These are phyloP conservation scores for Cyrtodaria siliqua DNA, from an alignment of 2,888 invertebrate species.

Conservation along the genomic window DNA sequence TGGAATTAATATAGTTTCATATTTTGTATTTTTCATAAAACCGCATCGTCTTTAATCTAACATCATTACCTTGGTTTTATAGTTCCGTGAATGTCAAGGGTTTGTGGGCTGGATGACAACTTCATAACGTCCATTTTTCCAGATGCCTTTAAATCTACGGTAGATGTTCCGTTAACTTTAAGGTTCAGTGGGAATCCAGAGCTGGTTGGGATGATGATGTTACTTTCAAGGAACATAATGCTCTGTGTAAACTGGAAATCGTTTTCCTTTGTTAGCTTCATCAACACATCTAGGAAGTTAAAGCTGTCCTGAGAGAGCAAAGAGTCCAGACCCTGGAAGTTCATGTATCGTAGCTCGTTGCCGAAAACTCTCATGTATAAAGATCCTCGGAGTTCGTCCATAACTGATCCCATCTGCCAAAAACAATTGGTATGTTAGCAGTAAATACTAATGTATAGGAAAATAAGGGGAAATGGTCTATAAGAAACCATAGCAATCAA, in stretches of 20 bases:
- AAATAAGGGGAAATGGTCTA: not conserved
- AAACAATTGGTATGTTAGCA: not conserved
- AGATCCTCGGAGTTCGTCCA: conserved; percentile 84
- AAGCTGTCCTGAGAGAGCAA: conserved; percentile 44
- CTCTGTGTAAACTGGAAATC: conserved; percentile 88
- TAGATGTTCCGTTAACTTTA: conserved; percentile 94
- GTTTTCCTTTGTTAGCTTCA: conserved; percentile 70
- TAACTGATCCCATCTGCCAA: conserved; percentile 41
- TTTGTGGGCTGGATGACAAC: conserved; percentile 85
- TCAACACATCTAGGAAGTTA: conserved; percentile 69
- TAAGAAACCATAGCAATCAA: not conserved
- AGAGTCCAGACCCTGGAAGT: conserved; percentile 64
- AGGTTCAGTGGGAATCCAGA: conserved; percentile 94
- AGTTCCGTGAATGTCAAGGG: conserved; percentile 92
- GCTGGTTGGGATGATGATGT: conserved; percentile 93
- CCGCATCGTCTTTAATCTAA: no score
- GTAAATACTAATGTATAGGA: not conserved
- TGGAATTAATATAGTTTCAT: no score
- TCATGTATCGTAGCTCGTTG: conserved; percentile 89
- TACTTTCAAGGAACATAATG: conserved; percentile 94
- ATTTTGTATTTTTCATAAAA: no score
- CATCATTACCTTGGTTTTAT: conserved; percentile 91
- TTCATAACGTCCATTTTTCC: conserved; percentile 91
- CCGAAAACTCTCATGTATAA: conserved; percentile 95
- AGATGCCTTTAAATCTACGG: conserved; percentile 93